Evolutionary conservation across 2,797 vertebrate species (phyloP).

Genomic region (Anguilla megastoma): DNA sequence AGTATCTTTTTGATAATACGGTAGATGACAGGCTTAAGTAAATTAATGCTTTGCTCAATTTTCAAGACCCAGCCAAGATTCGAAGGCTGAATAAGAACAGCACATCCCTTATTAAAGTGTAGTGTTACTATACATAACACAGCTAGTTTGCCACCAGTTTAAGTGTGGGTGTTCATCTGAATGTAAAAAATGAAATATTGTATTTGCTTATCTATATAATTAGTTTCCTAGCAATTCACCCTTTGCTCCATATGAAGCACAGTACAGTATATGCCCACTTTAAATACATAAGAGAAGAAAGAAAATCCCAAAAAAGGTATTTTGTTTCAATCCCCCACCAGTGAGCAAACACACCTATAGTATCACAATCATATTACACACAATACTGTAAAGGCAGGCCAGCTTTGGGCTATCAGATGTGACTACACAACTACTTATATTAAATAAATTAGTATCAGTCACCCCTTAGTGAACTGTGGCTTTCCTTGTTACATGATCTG

Average conservation of each 20-base stretch:
- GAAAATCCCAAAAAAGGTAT: no score
- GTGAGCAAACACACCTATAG: no score
- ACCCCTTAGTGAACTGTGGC: no score
- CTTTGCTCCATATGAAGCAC: not conserved
- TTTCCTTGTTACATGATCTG: no score
- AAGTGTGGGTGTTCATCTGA: not conserved
- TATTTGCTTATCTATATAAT: not conserved
- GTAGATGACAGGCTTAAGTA: not conserved
- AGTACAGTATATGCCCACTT: not conserved
- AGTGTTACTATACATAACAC: not conserved
- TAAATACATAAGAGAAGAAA: not conserved
- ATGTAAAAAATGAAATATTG: not conserved
- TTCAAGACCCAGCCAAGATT: not conserved
- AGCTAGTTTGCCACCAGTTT: not conserved
- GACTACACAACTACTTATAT: no score
- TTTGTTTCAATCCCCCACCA: no score
- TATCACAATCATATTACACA: no score
- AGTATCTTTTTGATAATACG: not conserved
- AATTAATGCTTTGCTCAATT: not conserved
- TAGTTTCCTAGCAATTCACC: not conserved
- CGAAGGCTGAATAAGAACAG: not conserved
- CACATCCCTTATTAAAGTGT: not conserved
- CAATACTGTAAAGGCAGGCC: no score
- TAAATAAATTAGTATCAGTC: no score
- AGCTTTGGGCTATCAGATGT: no score